Evolutionary conservation across 2,113 vertebrate species (phyloP), one percentile per base, ranked within the genome.

Genomic region (Chascanopsetta lugubris): DNA sequence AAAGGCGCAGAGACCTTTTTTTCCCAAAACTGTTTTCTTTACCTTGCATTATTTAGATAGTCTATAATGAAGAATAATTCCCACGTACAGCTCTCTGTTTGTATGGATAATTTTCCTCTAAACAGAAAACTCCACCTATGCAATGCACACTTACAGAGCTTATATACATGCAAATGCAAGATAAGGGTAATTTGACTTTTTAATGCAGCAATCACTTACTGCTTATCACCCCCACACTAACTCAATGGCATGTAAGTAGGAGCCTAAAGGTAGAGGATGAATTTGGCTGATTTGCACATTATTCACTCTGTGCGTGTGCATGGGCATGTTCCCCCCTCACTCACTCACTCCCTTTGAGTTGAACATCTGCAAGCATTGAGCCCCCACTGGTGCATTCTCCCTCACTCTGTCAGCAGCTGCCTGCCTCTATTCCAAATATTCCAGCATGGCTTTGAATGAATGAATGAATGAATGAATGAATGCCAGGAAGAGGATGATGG

Each of bases 281-380:
- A 27, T 67, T 40, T 83, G 57, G 34, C 18, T 79, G 59, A 80
- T 80, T 77, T 70, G 58, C 66, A 30, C 27, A 65, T 71, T 73
- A 76, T 83, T 87, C 49, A 75, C 26, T 64, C 26, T 49, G 29
- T 75, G 67, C 62, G 27, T 49, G 29, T 75, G 67, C 62, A 32
- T 59, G 68, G 45, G 36, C 22, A 54, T 59, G 49, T 69, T 46
- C 51, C 32, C 29, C 77, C 38, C 77, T n/a, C n/a, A n/a, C n/a
- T n/a, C n/a, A n/a, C 61, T 67, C 60, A 78, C 38, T 86, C 64
- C 79, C 75, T 84, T 83, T 74, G 58, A 82, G 73, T n/a, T 75
- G 83, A 85, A 89, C 87, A 88, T 90, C 87, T 89, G 87, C 75
- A 85, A 40, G 77, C 73, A 87, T 85, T 88, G 79, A 85, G 64